phyloP scores from a whole-genome alignment of 1,140 invertebrate species.

The Neodiprion lecontei region DNA sequence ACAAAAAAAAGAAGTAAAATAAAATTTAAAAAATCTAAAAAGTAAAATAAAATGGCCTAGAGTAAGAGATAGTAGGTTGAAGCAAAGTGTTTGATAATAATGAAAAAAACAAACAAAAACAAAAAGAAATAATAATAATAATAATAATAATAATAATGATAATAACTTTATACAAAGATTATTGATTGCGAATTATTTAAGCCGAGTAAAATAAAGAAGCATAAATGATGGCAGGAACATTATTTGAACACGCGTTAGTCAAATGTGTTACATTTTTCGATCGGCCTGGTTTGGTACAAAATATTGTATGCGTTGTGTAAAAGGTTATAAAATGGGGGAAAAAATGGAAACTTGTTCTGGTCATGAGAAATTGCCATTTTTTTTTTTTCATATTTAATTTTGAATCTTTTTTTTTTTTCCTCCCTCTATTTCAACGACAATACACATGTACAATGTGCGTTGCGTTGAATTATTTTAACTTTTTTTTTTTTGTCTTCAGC shows the following conservation, averaged over 20 bases:
- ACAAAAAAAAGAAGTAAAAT: background rate
- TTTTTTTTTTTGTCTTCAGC: slow-evolving; percentile 27
- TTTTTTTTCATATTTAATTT: slow-evolving; percentile 46
- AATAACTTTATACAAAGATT: slow-evolving; percentile 44
- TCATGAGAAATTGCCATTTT: slow-evolving; percentile 62
- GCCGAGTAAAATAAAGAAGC: slow-evolving; percentile 51
- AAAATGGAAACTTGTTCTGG: slow-evolving; percentile 59
- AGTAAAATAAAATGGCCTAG: slow-evolving; percentile 51
- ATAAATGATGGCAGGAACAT: slow-evolving; percentile 55
- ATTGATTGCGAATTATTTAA: slow-evolving; percentile 58
- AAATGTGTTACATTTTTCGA: slow-evolving; percentile 49
- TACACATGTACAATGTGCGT: background rate
- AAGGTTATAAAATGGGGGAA: slow-evolving; percentile 49
- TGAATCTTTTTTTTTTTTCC: slow-evolving; percentile 25
- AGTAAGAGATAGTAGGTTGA: slow-evolving; percentile 48
- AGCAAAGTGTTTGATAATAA: slow-evolving; percentile 45
- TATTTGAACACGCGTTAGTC: slow-evolving; percentile 47
- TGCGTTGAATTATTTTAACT: slow-evolving; percentile 19
- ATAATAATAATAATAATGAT: background rate
- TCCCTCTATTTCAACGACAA: background rate
- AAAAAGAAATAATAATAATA: slow-evolving; percentile 27
- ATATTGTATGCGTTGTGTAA: slow-evolving; percentile 56
- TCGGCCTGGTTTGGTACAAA: slow-evolving; percentile 63
- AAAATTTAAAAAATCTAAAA: background rate
- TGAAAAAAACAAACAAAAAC: slow-evolving; percentile 31